Conservation (phyloP, 1,140 invertebrate species). For the Elymnias hypermnestra region DNA sequence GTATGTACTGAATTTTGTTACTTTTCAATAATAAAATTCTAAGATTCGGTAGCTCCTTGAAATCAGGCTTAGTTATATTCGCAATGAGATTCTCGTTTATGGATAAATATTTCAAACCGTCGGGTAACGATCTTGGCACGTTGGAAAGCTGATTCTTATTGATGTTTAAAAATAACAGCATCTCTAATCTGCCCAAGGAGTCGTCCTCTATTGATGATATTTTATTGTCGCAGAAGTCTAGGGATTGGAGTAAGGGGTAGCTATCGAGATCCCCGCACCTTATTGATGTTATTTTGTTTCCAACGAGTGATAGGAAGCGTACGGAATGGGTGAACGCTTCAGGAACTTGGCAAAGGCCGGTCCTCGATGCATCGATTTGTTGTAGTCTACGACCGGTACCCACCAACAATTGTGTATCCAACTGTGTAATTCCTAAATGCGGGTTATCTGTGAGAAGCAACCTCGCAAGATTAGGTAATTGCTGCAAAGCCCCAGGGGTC, state of each 20-base stretch:
- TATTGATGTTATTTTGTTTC: constrained; percentile 85
- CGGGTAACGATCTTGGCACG: constrained; percentile 78
- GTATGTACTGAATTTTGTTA: constrained; percentile 81
- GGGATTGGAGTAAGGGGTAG: constrained; percentile 87
- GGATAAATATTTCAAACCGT: constrained; percentile 70
- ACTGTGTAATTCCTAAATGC: constrained; percentile 75
- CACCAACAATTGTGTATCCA: constrained; percentile 79
- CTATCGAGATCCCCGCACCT: constrained; percentile 92
- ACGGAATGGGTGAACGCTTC: constrained; percentile 90
- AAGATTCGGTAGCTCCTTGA: constrained; percentile 82
- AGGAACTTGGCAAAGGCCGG: constrained; percentile 87
- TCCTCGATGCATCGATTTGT: constrained; percentile 88
- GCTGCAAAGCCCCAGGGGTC: constrained; percentile 83
- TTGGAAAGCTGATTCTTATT: constrained; percentile 83
- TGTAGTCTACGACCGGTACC: constrained; percentile 84
- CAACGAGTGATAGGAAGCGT: constrained; percentile 84
- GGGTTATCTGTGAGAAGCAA: constrained; percentile 86
- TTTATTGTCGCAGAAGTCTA: constrained; percentile 89
- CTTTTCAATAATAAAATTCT: constrained; percentile 82
- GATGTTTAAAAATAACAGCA: constrained; percentile 86
- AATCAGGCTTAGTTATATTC: constrained; percentile 80
- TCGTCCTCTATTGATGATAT: constrained; percentile 89
- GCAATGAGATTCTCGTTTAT: constrained; percentile 78
- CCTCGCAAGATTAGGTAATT: constrained; percentile 85
- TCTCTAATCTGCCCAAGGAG: constrained; percentile 87